A percentile compares a stretch with the other conserved stretches of the same genome.
Evolutionary conservation across 2,797 vertebrate species (phyloP).

Genomic region (Aythya fuligula): DNA sequence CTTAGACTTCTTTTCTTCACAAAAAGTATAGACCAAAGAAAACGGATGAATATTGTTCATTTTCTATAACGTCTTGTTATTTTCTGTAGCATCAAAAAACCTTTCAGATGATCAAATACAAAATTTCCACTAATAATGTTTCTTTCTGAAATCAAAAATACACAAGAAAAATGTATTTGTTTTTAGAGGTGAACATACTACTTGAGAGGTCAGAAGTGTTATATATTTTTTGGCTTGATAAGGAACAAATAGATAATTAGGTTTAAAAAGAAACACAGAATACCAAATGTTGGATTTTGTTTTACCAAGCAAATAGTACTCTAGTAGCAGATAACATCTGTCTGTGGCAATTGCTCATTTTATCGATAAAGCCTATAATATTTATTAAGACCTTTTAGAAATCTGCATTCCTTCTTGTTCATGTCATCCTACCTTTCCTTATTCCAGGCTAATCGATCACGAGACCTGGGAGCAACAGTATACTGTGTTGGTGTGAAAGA

Average conservation of each 20-base stretch:
- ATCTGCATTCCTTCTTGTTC: neutral
- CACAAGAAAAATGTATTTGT: neutral
- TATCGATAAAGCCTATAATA: neutral
- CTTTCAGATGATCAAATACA: neutral
- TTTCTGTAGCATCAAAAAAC: neutral
- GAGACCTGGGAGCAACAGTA: slow-evolving; percentile 93
- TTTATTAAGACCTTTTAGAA: neutral
- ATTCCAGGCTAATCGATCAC: slow-evolving; percentile 91
- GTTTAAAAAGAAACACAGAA: neutral
- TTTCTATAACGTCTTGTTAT: neutral
- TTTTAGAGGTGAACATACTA: neutral
- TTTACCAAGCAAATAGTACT: neutral
- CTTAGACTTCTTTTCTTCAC: neutral
- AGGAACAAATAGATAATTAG: neutral
- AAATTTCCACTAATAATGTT: neutral
- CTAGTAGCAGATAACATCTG: neutral
- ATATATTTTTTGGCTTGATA: neutral
- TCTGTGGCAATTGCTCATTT: neutral
- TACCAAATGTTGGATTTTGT: neutral
- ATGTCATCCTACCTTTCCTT: neutral
- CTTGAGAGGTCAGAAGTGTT: neutral
- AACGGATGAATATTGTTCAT: neutral
- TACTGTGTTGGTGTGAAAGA: slow-evolving; percentile 99
- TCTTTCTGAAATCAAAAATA: neutral
- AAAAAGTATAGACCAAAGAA: neutral